A percentile compares a stretch with the other conserved stretches of the same genome.
These are phyloP conservation scores for Paratilapia polleni DNA, from an alignment of 2,113 vertebrate species.

Conservation along the genomic window DNA sequence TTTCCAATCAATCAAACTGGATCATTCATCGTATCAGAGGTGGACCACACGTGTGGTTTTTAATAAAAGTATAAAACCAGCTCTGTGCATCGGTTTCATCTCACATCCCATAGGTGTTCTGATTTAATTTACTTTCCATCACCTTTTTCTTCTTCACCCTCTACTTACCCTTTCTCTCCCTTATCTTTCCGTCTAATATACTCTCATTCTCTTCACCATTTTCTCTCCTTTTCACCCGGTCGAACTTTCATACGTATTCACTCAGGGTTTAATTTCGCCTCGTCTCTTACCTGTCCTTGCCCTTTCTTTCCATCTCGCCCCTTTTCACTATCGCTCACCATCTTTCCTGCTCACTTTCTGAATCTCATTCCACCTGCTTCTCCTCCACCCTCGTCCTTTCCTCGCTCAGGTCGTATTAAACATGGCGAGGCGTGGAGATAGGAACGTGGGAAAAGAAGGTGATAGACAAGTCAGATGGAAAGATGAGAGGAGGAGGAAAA, in stretches of 20 bases:
- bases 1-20: constrained; percentile 28
- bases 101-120: constrained; percentile 12
- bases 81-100: neutral
- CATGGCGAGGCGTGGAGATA: constrained; percentile 15
- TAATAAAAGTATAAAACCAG: constrained; percentile 47
- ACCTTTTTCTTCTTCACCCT: constrained; percentile 24
- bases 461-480: constrained; percentile 40
- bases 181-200: constrained; percentile 32
- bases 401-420: constrained; percentile 15
- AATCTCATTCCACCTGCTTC: constrained; percentile 7
- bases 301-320: constrained; percentile 41
- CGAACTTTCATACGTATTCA: constrained; percentile 27
- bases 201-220: neutral
- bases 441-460: constrained; percentile 33
- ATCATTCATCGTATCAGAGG: neutral
- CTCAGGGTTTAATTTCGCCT: constrained; percentile 47
- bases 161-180: constrained; percentile 37
- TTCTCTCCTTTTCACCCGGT: constrained; percentile 1
- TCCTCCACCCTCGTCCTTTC: neutral
- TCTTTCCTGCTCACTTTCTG: constrained; percentile 26
- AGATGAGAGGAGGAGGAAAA: constrained; percentile 13
- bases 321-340: constrained; percentile 40
- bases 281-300: constrained; percentile 34
- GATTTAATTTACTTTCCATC: constrained; percentile 60
- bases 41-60: constrained; percentile 17